A percentile compares a stretch with the other conserved stretches of the same genome.
phyloP scores from a whole-genome alignment of 2,797 vertebrate species.

The Pempheris klunzingeri region DNA sequence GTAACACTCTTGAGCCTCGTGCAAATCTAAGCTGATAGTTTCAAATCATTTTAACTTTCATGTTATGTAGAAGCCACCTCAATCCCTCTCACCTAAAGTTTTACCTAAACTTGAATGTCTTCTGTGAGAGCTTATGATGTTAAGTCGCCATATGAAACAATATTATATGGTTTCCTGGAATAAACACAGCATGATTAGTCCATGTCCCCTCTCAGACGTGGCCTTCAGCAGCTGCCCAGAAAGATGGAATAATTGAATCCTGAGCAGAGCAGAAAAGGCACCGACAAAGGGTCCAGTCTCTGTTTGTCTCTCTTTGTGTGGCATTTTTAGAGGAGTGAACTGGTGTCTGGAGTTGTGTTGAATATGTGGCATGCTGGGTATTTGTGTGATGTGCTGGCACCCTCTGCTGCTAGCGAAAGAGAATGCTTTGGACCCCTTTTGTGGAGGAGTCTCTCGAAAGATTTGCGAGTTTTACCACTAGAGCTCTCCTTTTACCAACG shows the following conservation, averaged over 20 bases:
- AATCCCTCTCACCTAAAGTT: conserved; percentile 5
- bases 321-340: conserved; percentile 39
- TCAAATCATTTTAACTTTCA: background rate
- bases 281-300: conserved; percentile 11
- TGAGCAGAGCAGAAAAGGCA: conserved; percentile 30
- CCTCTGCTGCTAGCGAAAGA: conserved; percentile 80
- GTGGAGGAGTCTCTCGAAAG: conserved; percentile 17
- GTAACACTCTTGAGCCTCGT: background rate
- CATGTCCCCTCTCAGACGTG: conserved; percentile 28
- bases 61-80: background rate
- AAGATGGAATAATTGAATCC: conserved; percentile 45
- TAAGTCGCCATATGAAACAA: conserved; percentile 27
- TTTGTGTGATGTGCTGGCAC: conserved; percentile 79
- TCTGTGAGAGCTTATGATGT: conserved; percentile 18
- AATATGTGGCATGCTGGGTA: conserved; percentile 26
- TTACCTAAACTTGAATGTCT: conserved; percentile 18
- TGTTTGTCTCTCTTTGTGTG: conserved; percentile 26
- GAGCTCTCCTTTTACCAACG: conserved; percentile 11
- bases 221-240: conserved; percentile 28
- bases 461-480: conserved; percentile 20
- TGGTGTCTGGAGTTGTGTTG: conserved; percentile 30
- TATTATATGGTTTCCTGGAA: conserved; percentile 58
- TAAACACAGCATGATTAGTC: conserved; percentile 49
- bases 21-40: background rate
- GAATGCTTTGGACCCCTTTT: conserved; percentile 56